Percentiles rank a stretch among this genome's conserved stretches.
Evolutionary conservation across 2,797 vertebrate genomes (phyloP).

Genomic region (Tragelaphus oryx): DNA sequence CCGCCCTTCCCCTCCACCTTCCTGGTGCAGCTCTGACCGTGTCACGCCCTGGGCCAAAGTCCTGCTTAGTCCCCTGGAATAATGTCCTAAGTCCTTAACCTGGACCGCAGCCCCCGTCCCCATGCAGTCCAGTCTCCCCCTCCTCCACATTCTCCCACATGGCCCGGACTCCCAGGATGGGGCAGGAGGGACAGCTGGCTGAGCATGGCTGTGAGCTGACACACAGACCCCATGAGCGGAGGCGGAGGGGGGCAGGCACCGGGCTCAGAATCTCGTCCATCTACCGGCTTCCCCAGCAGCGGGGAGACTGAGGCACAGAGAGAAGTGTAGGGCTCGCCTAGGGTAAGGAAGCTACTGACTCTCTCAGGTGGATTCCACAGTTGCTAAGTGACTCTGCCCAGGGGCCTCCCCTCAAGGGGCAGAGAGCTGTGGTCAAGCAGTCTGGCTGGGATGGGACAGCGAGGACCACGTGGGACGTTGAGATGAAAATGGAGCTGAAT

Average conservation of each 20-base stretch:
- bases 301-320: neutral
- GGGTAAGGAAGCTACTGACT: accelerated
- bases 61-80: neutral
- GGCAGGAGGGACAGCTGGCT: accelerated
- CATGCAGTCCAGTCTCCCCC: neutral
- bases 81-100: neutral
- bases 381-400: neutral
- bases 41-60: neutral
- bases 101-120: neutral
- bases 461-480: neutral
- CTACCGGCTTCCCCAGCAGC: neutral
- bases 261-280: neutral
- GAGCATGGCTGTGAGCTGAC: neutral
- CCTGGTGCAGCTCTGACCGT: accelerated
- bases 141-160: neutral
- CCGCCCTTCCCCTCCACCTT: neutral
- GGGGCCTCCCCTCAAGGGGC: neutral
- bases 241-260: accelerated
- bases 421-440: neutral
- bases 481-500: neutral
- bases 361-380: neutral
- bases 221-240: neutral
- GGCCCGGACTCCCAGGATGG: too few relatives aligned
- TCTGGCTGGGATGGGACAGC: neutral
- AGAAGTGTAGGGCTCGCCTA: neutral